These are phyloP conservation scores for Tympanuchus pallidicinctus DNA, from an alignment of 2,113 vertebrate genomes.

Conservation along the genomic window DNA sequence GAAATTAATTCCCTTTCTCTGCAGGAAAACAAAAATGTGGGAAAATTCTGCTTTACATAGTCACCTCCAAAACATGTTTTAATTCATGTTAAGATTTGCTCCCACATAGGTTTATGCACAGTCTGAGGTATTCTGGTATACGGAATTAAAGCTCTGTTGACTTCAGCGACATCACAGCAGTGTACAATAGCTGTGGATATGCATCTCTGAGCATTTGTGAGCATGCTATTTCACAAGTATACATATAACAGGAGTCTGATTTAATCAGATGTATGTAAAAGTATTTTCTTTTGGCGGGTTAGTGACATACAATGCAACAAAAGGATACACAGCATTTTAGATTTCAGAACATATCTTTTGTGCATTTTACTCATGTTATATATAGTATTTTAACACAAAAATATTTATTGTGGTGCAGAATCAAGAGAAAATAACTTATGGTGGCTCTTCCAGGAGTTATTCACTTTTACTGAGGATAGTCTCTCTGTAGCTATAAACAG, in stretches of 20 bases:
- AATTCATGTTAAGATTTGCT: not conserved
- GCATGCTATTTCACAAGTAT: not conserved
- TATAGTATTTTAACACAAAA: constrained; percentile 27
- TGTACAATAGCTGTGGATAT: not conserved
- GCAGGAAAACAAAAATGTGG: not conserved
- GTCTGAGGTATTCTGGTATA: not conserved
- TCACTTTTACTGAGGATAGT: not conserved
- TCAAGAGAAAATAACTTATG: constrained; percentile 26
- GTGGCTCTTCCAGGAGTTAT: not conserved
- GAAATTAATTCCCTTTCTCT: not conserved
- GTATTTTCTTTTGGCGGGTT: not conserved
- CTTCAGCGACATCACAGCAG: not conserved
- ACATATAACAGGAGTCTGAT: not conserved
- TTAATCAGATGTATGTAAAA: not conserved
- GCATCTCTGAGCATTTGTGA: not conserved
- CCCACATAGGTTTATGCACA: not conserved
- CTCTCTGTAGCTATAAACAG: constrained; percentile 31
- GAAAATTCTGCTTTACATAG: not conserved
- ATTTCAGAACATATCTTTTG: not conserved
- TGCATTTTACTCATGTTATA: not conserved
- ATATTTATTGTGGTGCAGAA: not conserved
- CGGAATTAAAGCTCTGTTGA: not conserved
- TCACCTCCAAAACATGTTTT: not conserved
- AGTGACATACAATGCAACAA: not conserved
- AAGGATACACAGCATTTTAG: not conserved